Percentiles rank a stretch among this genome's conserved stretches.
These are phyloP conservation scores for Dasyornis broadbenti DNA, from an alignment of 2,113 vertebrate species.

Conservation along the genomic window DNA sequence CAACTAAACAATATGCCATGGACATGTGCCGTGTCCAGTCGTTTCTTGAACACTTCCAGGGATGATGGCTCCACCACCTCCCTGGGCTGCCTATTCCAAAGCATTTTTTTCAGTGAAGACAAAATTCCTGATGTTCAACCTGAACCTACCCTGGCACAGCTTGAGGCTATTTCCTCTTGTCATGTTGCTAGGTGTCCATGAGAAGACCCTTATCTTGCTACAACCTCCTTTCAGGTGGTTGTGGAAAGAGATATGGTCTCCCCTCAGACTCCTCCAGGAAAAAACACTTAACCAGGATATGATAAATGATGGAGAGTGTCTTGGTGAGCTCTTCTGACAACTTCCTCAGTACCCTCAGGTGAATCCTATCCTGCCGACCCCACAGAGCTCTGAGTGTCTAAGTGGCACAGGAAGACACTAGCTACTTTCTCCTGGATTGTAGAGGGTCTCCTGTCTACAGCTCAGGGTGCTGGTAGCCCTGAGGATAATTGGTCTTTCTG, in stretches of 20 bases:
- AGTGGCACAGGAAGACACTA: background rate
- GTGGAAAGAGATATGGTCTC: too few species aligned
- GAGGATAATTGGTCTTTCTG: background rate
- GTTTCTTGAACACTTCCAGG: background rate
- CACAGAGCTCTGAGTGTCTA: background rate
- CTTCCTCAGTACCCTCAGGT: background rate
- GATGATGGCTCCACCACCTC: background rate
- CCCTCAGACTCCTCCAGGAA: background rate
- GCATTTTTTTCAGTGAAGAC: background rate
- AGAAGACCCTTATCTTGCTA: background rate
- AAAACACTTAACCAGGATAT: rapidly evolving
- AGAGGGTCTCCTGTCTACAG: background rate
- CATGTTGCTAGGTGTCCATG: background rate
- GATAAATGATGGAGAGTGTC: background rate
- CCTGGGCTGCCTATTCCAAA: background rate
- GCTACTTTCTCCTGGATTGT: background rate
- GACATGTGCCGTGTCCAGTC: too few species aligned
- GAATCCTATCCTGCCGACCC: background rate
- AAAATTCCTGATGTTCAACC: background rate
- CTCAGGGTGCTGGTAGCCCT: background rate
- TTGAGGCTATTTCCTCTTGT: background rate
- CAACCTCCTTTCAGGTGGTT: background rate
- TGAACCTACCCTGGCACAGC: background rate
- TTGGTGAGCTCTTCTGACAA: background rate
- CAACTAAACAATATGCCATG: background rate